Evolutionary conservation across 2,113 vertebrate species (phyloP).

Genomic region (Triplophysa tibetana): DNA sequence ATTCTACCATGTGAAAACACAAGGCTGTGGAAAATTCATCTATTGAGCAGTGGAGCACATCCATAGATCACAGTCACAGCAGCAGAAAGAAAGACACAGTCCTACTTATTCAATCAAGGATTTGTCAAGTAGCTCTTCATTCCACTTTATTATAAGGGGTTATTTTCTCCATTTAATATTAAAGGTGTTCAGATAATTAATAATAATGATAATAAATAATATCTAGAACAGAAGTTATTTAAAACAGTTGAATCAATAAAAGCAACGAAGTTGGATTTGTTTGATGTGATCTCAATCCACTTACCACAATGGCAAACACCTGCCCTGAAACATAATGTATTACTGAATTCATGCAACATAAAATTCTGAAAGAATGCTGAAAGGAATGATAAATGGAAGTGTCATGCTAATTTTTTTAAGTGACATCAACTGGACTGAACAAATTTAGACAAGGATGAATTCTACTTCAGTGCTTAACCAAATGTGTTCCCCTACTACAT

Average conservation of each 20-base stretch:
- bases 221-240: not conserved
- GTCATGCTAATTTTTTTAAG: too few species aligned
- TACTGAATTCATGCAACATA: not conserved
- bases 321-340: not conserved
- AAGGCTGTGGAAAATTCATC: conserved; percentile 22
- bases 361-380: too few species aligned
- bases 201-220: not conserved
- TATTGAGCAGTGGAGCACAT: conserved; percentile 13
- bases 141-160: not conserved
- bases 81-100: conserved; percentile 1
- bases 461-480: too few species aligned
- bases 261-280: not conserved
- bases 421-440: too few species aligned
- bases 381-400: too few species aligned
- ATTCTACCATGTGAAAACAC: conserved; percentile 35
- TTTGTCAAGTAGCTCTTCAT: conserved; percentile 4
- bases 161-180: not conserved
- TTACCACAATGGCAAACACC: not conserved
- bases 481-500: too few species aligned
- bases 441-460: too few species aligned
- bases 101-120: conserved; percentile 20
- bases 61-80: conserved; percentile 2
- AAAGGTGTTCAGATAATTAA: not conserved
- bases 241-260: not conserved
- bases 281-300: not conserved